Conservation (phyloP, 2,797 vertebrate genomes). For the Synanceia verrucosa region DNA sequence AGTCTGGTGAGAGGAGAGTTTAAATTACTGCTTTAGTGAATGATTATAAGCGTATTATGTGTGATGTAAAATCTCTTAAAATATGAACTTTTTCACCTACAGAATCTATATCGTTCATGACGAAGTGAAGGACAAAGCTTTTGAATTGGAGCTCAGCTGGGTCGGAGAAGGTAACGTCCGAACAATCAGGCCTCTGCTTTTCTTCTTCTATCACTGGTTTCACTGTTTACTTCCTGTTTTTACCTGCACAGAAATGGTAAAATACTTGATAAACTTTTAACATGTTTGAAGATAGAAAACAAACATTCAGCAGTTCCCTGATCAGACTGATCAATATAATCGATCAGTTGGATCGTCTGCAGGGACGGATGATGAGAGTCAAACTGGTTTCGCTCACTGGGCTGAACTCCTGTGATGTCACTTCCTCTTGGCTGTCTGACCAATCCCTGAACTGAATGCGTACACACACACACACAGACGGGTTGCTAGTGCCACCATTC, state of each 20-base stretch:
- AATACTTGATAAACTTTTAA: no score
- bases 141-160: conserved; percentile 98
- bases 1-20: no score
- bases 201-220: background rate
- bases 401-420: background rate
- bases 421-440: background rate
- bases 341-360: background rate
- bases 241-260: background rate
- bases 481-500: no score
- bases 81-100: no score
- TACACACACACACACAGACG: no score
- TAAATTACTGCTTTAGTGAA: no score
- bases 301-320: no score
- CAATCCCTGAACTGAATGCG: background rate
- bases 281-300: no score
- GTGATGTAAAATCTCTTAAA: no score
- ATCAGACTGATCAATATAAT: no score
- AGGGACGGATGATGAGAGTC: background rate
- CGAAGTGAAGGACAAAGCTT: conserved; percentile 98
- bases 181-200: background rate
- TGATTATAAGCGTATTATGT: no score
- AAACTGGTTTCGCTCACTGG: background rate
- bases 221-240: background rate
- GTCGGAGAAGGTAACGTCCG: conserved; percentile 90
- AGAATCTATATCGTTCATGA: conserved; percentile 99